phyloP scores from a whole-genome alignment of 2,113 vertebrate genomes.

The Amphilophus citrinellus region DNA sequence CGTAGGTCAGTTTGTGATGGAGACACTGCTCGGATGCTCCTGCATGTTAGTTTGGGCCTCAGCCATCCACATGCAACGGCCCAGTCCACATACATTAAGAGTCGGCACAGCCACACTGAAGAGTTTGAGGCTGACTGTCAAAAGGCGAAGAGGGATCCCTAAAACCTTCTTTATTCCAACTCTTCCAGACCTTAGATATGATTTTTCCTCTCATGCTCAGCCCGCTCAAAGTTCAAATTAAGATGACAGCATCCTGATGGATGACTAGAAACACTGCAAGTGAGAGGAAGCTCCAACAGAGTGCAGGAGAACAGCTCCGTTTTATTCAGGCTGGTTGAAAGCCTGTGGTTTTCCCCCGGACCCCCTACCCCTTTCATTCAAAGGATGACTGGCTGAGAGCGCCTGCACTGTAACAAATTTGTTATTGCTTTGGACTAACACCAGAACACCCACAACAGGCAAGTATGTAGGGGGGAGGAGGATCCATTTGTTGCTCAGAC shows the following conservation, averaged over 20 bases:
- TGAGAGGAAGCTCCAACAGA: conserved; percentile 32
- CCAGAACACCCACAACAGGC: not conserved
- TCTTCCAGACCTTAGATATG: not conserved
- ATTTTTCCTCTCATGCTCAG: conserved; percentile 4
- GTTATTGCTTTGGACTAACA: not conserved
- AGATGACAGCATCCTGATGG: not conserved
- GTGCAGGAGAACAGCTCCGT: conserved; percentile 12
- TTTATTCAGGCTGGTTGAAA: conserved; percentile 25
- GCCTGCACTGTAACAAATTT: not conserved
- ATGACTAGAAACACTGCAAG: conserved; percentile 35
- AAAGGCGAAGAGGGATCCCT: conserved; percentile 32
- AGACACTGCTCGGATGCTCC: not conserved
- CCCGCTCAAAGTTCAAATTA: not conserved
- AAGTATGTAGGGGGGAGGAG: not conserved
- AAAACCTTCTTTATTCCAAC: not conserved
- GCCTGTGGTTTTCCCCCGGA: conserved; percentile 11
- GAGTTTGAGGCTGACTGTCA: not conserved
- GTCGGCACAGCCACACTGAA: conserved; percentile 14
- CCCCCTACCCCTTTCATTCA: conserved; percentile 5
- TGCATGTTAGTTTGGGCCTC: conserved; percentile 71
- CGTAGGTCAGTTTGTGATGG: not conserved
- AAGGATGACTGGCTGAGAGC: not conserved
- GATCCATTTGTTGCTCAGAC: conserved; percentile 2
- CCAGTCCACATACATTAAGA: conserved; percentile 20
- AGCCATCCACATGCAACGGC: conserved; percentile 66